Evolutionary conservation across 2,113 vertebrate species (phyloP), one percentile per base, ranked within the genome.

Genomic region (Pseudolaguvia tuberculata): DNA sequence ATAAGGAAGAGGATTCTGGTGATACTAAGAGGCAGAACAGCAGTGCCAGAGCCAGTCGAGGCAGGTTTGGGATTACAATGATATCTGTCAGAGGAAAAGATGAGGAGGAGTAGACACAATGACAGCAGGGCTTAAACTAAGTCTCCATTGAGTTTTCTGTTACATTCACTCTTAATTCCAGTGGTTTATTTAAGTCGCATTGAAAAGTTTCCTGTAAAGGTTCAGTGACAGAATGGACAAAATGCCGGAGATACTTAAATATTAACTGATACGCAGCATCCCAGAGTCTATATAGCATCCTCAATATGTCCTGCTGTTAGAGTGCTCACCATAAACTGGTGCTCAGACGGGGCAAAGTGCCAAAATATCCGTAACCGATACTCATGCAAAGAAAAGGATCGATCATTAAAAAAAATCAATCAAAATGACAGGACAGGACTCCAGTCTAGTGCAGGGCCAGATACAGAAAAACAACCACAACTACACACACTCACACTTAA

Each of bases 1-100:
- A 84, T 79, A 85, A 84, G 76, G 76, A 73, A 80, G n/a, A 72
- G 42, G 74, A 27, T 18, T 53, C 57, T 18, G 17, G 29, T 42
- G 65, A 57, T 66, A 39, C 45, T 61, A 74, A 62, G 76, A 45
- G 27, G 71, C 11, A 69, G 50, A 47, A 45, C 18, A 20, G 11
- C 18, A 12, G 14, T 35, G 39, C 12, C 55, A 68, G 51, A 62
- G 25, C 42, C 45, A 65, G 69, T 51, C 45, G 12, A n/a, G 42
- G 29, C 59, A 42, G 21, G 61, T 57, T 29, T 47, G 50, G n/a
- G 31, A 17, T 48, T 25, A 62, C 29, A 50, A 61, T 69, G 27
- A 45, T 11, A 70, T 13, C 27, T 42, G 48, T 9, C 39, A 21
- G 59, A 27, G 59, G 25, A 52, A 27, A 42, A n/a, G n/a, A n/a